Percentiles rank a stretch among this genome's conserved stretches.
These are phyloP conservation scores for Drosophila multiciliata DNA, from an alignment of 2,888 invertebrate genomes.

Conservation along the genomic window DNA sequence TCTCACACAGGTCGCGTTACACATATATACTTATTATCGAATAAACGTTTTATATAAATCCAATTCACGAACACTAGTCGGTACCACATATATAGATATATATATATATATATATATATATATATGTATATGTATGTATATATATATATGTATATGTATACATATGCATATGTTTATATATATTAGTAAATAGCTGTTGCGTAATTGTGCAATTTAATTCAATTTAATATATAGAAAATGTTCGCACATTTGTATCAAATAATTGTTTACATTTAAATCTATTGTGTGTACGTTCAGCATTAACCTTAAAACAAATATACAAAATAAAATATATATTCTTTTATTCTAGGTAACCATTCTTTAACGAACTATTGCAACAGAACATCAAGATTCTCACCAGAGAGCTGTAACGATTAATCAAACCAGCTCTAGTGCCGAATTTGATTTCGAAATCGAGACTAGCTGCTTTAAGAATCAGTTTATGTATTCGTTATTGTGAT, in stretches of 20 bases:
- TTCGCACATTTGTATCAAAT: conserved; percentile 33
- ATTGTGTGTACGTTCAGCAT: conserved; percentile 29
- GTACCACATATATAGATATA: conserved; percentile 21
- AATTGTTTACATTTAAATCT: conserved; percentile 41
- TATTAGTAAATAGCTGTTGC: conserved; percentile 22
- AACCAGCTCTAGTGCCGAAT: not conserved
- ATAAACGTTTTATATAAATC: conserved; percentile 60
- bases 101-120: not conserved
- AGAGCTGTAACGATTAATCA: not conserved
- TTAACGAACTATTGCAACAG: conserved; percentile 24
- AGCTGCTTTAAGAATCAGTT: not conserved
- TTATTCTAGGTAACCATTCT: conserved; percentile 30
- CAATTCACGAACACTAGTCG: conserved; percentile 45
- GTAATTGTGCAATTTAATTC: conserved; percentile 23
- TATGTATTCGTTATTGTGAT: not conserved
- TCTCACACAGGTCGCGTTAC: conserved; percentile 72
- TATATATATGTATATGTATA: not conserved
- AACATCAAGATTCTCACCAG: conserved; percentile 2
- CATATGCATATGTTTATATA: not conserved
- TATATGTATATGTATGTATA: no score
- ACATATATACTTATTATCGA: conserved; percentile 49
- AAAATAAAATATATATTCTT: conserved; percentile 12
- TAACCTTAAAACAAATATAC: conserved; percentile 2
- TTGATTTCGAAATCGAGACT: not conserved
- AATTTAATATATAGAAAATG: conserved; percentile 40